Evolutionary conservation across 2,888 invertebrate genomes (phyloP).

Genomic region (Elegia similella): DNA sequence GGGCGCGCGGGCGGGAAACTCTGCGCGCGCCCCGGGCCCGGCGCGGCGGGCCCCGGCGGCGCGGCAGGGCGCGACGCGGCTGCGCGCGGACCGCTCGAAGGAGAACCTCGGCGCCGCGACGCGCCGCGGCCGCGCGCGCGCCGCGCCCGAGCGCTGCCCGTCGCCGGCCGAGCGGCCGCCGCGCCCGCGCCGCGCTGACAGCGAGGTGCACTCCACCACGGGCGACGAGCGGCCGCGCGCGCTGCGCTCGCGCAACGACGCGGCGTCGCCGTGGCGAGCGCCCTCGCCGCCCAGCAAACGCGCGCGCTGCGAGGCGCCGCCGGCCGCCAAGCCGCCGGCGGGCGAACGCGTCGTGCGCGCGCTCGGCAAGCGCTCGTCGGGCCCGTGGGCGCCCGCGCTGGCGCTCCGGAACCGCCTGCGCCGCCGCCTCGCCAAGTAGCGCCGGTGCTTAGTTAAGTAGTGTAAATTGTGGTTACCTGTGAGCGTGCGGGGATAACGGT

Average conservation of each 20-base stretch:
- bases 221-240: slow-evolving; percentile 35
- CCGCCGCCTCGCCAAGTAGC: slow-evolving; percentile 67
- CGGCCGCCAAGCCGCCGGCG: slow-evolving; percentile 34
- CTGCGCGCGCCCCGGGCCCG: slow-evolving; percentile 67
- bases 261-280: slow-evolving; percentile 23
- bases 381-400: slow-evolving; percentile 67
- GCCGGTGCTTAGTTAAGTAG: slow-evolving; percentile 23
- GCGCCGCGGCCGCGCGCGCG: slow-evolving; percentile 55
- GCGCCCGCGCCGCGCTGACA: slow-evolving; percentile 42
- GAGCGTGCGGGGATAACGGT: slow-evolving; percentile 43
- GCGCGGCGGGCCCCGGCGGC: slow-evolving; percentile 65
- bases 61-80: slow-evolving; percentile 42
- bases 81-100: slow-evolving; percentile 59
- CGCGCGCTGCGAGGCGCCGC: slow-evolving; percentile 31
- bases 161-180: slow-evolving; percentile 33
- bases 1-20: slow-evolving; percentile 62
- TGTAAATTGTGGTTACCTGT: slow-evolving; percentile 41
- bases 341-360: slow-evolving; percentile 43
- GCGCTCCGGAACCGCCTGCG: slow-evolving; percentile 70
- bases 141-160: slow-evolving; percentile 42
- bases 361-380: slow-evolving; percentile 52
- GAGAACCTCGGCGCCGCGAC: slow-evolving; percentile 67
- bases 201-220: slow-evolving; percentile 59
- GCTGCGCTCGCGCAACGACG: slow-evolving; percentile 41
- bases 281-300: slow-evolving; percentile 27